These are phyloP conservation scores for Onychomys arenicola DNA, from an alignment of 2,797 vertebrate genomes.

Conservation along the genomic window DNA sequence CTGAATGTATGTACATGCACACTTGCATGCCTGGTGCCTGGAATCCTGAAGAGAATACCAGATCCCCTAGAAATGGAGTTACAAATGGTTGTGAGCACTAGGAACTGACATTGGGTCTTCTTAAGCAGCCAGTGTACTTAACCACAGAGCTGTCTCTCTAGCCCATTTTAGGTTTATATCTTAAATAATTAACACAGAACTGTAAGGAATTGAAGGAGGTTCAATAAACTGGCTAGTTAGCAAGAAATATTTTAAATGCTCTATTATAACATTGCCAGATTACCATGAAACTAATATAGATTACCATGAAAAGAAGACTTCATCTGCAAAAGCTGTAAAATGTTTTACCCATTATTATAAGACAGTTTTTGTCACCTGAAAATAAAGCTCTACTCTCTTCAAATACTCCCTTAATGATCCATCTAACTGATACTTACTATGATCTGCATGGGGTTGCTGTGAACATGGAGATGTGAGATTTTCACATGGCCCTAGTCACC, in stretches of 20 bases:
- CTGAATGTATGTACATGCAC: not conserved
- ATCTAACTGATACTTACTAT: not conserved
- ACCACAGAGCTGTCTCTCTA: not conserved
- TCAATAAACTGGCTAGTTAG: constrained; percentile 15
- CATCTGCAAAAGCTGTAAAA: constrained; percentile 27
- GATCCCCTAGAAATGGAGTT: not conserved
- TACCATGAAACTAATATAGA: not conserved
- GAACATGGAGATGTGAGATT: not conserved
- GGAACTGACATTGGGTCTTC: not conserved
- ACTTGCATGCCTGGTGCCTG: not conserved
- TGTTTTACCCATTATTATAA: constrained; percentile 27
- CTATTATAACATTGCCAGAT: not conserved
- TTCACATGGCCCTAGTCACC: not conserved
- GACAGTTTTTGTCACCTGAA: constrained; percentile 1
- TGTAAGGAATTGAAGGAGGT: not conserved
- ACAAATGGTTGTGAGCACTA: not conserved
- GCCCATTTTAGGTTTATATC: not conserved
- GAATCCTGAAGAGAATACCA: not conserved
- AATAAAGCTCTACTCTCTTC: constrained; percentile 6
- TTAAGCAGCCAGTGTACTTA: not conserved
- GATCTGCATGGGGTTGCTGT: not conserved
- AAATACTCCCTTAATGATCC: not conserved
- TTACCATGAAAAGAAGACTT: constrained; percentile 27
- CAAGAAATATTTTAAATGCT: constrained; percentile 27
- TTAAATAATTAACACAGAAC: constrained; percentile 61